These are phyloP conservation scores for Diaprepes abbreviatus DNA, from an alignment of 2,888 invertebrate species.

Conservation along the genomic window DNA sequence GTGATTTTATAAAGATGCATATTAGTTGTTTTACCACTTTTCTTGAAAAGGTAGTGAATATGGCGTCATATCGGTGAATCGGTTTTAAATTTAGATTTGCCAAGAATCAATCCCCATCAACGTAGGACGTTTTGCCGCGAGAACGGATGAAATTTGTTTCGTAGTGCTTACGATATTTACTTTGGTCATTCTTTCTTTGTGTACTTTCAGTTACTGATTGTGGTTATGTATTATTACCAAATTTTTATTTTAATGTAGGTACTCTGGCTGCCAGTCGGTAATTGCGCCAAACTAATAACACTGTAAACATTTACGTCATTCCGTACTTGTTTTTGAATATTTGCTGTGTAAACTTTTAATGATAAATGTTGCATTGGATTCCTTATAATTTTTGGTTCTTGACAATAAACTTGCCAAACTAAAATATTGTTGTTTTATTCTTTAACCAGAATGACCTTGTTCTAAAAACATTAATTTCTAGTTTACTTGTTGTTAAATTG, in stretches of 20 bases:
- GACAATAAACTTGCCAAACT: slow-evolving; percentile 3
- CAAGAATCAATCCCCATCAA: slow-evolving; percentile 21
- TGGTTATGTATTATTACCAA: slow-evolving; percentile 33
- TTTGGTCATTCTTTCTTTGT: slow-evolving; percentile 16
- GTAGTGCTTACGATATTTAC: slow-evolving; percentile 10
- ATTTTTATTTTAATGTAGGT: slow-evolving; percentile 20
- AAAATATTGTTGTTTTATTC: slow-evolving; percentile 19
- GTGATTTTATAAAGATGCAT: slow-evolving; percentile 68
- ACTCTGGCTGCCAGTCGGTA: slow-evolving; percentile 5
- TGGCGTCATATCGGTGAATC: slow-evolving; percentile 67
- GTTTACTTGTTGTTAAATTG: slow-evolving; percentile 14
- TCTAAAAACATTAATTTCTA: slow-evolving; percentile 16
- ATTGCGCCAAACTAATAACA: slow-evolving; percentile 26
- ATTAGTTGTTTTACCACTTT: slow-evolving; percentile 60
- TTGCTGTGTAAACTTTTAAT: slow-evolving; percentile 16
- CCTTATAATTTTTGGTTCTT: slow-evolving; percentile 16
- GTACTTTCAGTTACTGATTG: slow-evolving; percentile 13
- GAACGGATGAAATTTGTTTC: slow-evolving; percentile 11
- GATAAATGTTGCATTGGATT: slow-evolving; percentile 17
- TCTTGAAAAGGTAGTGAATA: slow-evolving; percentile 68
- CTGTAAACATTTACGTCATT: slow-evolving; percentile 50
- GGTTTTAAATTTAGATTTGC: slow-evolving; percentile 65
- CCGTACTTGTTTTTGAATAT: slow-evolving; percentile 26
- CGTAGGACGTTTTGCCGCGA: slow-evolving; percentile 31
- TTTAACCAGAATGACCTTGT: slow-evolving; percentile 27